Base-by-base conservation (phyloP, 92 coral and sea anemone genomes). In the Porites divaricata region DNA sequence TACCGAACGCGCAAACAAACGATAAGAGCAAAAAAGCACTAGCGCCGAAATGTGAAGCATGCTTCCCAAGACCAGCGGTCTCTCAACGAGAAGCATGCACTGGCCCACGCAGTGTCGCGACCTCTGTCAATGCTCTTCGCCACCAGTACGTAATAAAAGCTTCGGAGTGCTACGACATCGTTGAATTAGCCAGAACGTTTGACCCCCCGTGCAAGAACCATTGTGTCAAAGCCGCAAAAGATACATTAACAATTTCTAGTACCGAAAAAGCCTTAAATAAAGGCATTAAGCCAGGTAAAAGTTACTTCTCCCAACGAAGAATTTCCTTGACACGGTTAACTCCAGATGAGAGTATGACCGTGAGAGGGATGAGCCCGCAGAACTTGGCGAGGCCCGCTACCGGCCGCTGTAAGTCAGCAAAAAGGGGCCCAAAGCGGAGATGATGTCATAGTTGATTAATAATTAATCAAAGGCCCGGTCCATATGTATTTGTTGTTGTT, bases 221-320 rank as follows among this genome's bases (percentile, higher is more conserved):
- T 45, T 63, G 87, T 25, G 69, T 24, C 12, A 85, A 85, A 74
- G 74, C 87, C 20, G 65, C 88, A 16, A 85, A 80, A 63, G 14
- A 65, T 54, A 89, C 81, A 35, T 14, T 72, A 19, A 17, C 63
- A 10, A 67, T 76, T 12, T 71, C 93, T 6, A 15, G 85, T 19
- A 82, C 86, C 23, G 92, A 94, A 11, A 92, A 87, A 72, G 92
- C 87, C 0, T 67, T 72, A 49, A 87, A 16, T 28, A 96, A 91
- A 63, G 98, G 98, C 16, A 67, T 90, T 54, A 82, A 91, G 64
- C 93, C 99, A 19, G 97, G 99, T 2, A 96, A 96, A 81, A 95
- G 95, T 63, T 86, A 77, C 84, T 84, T 67, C 62, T 96, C 99
- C 0, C 99, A 96, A 70, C 86, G 98, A 35, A 88, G 94, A 23